Conservation (phyloP, 2,888 invertebrate species). For the Troglohyphantes excavatus region DNA sequence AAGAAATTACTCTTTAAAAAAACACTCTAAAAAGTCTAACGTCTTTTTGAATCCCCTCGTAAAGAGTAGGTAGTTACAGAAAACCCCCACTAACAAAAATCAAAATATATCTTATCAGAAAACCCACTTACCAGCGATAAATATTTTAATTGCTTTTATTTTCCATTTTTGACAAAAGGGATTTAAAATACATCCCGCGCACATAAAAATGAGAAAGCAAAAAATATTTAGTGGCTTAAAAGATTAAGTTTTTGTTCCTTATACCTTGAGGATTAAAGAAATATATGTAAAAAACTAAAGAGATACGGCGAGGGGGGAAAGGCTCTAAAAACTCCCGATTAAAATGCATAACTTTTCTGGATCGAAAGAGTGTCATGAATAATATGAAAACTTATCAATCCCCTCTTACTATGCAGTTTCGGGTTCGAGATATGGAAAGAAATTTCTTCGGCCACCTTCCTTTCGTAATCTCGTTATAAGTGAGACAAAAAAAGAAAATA, state of each 20-base stretch:
- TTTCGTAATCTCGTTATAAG: constrained; percentile 21
- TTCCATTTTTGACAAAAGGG: neutral
- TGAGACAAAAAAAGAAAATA: neutral
- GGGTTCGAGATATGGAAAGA: neutral
- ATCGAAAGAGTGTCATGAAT: constrained; percentile 37
- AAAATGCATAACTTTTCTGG: constrained; percentile 30
- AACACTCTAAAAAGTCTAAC: too few relatives aligned
- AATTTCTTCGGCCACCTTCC: constrained; percentile 8
- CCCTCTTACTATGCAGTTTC: constrained; percentile 24
- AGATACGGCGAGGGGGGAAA: neutral
- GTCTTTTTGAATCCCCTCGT: too few relatives aligned
- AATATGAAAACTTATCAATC: constrained; percentile 50
- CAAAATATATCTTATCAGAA: neutral
- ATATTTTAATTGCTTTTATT: constrained; percentile 9
- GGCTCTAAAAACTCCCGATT: constrained; percentile 24
- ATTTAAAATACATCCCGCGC: constrained; percentile 23
- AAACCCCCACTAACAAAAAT: neutral
- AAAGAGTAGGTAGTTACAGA: too few relatives aligned
- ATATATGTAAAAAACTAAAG: neutral
- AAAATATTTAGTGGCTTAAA: constrained; percentile 34
- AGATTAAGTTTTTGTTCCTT: neutral
- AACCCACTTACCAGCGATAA: neutral
- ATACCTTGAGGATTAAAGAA: constrained; percentile 8
- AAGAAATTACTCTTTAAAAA: too few relatives aligned
- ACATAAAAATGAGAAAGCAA: neutral